Evolutionary conservation across 2,113 vertebrate species (phyloP).

Genomic region (Hemiscyllium ocellatum): DNA sequence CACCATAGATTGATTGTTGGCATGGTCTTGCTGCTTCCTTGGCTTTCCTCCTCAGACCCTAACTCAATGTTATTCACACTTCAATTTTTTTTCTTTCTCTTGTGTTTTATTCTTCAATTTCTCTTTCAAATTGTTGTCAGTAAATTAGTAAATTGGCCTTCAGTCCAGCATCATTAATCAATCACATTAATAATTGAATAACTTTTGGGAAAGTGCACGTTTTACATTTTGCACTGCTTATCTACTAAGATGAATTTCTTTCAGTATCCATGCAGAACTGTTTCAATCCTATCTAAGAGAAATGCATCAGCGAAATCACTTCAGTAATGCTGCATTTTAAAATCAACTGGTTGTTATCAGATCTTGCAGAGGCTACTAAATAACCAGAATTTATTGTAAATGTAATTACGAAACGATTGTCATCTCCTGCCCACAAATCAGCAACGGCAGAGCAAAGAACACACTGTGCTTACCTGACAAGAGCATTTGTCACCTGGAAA

Average conservation of each 20-base stretch:
- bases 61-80: neutral
- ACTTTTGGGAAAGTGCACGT: neutral
- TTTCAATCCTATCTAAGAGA: neutral
- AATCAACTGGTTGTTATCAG: neutral
- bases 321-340: neutral
- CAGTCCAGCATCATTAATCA: neutral
- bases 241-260: neutral
- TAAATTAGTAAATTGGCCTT: neutral
- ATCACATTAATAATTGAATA: neutral
- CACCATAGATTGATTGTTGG: neutral
- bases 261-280: neutral
- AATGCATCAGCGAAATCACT: neutral
- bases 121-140: neutral
- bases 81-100: neutral
- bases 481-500: neutral
- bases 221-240: neutral
- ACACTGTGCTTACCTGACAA: neutral
- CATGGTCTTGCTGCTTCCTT: neutral
- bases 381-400: slow-evolving; percentile 12
- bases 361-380: neutral
- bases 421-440: neutral
- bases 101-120: neutral
- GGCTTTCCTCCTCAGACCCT: neutral
- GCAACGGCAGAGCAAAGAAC: neutral
- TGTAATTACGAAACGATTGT: neutral